Evolutionary conservation across 2,797 vertebrate species (phyloP).

Genomic region (Pyrocephalus nanus): DNA sequence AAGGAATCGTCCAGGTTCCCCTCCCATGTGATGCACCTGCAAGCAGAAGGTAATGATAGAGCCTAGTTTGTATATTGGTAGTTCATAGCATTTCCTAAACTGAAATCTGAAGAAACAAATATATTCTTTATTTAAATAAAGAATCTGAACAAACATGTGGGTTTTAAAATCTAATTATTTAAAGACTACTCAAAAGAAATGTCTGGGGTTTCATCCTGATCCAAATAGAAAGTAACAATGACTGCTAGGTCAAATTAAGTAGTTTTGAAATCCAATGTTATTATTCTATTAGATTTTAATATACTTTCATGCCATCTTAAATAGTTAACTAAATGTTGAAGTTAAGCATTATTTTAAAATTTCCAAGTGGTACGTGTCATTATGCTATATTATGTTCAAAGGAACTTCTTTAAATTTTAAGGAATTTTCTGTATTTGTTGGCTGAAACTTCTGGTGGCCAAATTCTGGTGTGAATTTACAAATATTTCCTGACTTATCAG

Average conservation of each 20-base stretch:
- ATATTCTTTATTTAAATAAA: neutral
- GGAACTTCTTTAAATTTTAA: neutral
- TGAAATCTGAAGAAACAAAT: neutral
- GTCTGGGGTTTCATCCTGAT: neutral
- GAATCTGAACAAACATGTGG: neutral
- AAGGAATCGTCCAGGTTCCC: neutral
- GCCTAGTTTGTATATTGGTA: neutral
- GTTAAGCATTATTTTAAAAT: neutral
- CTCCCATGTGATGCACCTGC: neutral
- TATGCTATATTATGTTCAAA: neutral
- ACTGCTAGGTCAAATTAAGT: neutral
- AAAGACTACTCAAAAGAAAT: neutral
- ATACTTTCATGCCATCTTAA: neutral
- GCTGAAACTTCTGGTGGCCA: neutral
- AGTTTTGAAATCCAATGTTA: neutral
- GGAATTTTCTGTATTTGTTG: neutral
- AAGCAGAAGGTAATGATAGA: neutral
- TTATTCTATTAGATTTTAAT: neutral
- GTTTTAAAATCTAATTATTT: neutral
- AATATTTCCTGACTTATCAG: neutral
- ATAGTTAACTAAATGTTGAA: neutral
- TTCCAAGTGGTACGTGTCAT: neutral
- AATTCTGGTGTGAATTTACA: neutral
- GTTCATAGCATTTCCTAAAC: neutral
- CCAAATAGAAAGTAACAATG: neutral